Evolutionary conservation across 2,113 vertebrate genomes (phyloP).

Genomic region (Gallinago media): DNA sequence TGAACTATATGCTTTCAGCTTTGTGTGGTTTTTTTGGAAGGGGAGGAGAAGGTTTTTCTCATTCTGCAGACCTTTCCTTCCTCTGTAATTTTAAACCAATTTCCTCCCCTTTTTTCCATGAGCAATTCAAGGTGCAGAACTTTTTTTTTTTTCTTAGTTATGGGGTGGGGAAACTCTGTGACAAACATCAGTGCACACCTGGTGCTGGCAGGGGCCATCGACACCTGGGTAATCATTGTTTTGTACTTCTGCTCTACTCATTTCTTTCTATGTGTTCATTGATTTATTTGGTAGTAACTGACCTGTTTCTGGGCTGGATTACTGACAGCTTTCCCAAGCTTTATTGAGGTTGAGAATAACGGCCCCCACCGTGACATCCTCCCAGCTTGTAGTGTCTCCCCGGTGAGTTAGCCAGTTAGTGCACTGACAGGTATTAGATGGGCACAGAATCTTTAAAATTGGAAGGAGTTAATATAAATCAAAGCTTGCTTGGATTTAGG

Average conservation of each 20-base stretch:
- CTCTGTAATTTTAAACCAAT: slow-evolving; percentile 37
- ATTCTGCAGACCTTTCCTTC: slow-evolving; percentile 27
- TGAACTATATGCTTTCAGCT: background rate
- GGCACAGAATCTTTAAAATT: background rate
- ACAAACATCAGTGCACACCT: background rate
- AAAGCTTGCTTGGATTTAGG: background rate
- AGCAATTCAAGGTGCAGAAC: background rate
- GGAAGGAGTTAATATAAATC: background rate
- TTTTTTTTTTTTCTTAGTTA: background rate
- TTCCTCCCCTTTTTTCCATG: slow-evolving; percentile 13
- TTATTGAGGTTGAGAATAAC: background rate
- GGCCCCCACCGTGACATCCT: background rate
- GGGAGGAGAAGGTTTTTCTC: background rate
- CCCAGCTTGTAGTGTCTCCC: background rate
- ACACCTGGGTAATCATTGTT: background rate
- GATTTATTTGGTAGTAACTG: background rate
- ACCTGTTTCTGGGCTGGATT: background rate
- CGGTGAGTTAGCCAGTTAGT: fast-evolving
- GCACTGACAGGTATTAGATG: background rate
- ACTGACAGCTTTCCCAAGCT: background rate
- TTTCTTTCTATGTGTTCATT: background rate
- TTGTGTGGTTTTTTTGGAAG: background rate
- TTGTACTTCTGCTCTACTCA: fast-evolving
- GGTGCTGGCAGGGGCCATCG: background rate
- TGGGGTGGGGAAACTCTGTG: background rate